Evolutionary conservation across 2,888 invertebrate species (phyloP).

Genomic region (Arctia plantaginis): DNA sequence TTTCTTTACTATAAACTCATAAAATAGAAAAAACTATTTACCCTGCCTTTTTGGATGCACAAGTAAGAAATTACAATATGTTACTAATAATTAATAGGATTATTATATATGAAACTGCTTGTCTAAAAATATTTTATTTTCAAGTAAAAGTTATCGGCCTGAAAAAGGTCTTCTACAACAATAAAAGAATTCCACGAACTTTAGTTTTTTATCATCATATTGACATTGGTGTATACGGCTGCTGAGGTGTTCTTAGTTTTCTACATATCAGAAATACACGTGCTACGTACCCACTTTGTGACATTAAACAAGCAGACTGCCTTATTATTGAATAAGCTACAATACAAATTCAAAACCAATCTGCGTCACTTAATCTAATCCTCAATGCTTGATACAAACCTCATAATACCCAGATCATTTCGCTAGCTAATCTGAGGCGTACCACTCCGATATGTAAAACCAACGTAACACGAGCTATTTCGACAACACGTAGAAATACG

Average conservation of each 20-base stretch:
- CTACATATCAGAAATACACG: background rate
- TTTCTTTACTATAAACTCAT: background rate
- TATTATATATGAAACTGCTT: too few relatives aligned
- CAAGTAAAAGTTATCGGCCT: background rate
- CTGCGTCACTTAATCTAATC: background rate
- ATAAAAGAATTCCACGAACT: background rate
- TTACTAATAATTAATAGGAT: too few relatives aligned
- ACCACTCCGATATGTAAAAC: slow-evolving; percentile 31
- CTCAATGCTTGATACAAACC: slow-evolving; percentile 1
- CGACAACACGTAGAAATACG: slow-evolving; percentile 72
- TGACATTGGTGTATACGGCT: background rate
- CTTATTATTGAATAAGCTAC: background rate
- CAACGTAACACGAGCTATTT: slow-evolving; percentile 57
- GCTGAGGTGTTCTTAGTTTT: background rate
- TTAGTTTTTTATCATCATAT: background rate
- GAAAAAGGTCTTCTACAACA: background rate
- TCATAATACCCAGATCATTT: slow-evolving; percentile 25
- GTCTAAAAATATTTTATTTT: background rate
- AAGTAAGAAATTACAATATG: background rate
- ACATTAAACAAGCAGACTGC: background rate
- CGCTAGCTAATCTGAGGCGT: slow-evolving; percentile 29
- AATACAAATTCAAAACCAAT: background rate
- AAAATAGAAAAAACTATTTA: background rate
- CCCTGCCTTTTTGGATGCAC: too few relatives aligned
- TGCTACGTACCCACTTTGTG: background rate